These are phyloP conservation scores for Drosophila subobscura DNA, from an alignment of 1,140 invertebrate genomes.

Conservation along the genomic window DNA sequence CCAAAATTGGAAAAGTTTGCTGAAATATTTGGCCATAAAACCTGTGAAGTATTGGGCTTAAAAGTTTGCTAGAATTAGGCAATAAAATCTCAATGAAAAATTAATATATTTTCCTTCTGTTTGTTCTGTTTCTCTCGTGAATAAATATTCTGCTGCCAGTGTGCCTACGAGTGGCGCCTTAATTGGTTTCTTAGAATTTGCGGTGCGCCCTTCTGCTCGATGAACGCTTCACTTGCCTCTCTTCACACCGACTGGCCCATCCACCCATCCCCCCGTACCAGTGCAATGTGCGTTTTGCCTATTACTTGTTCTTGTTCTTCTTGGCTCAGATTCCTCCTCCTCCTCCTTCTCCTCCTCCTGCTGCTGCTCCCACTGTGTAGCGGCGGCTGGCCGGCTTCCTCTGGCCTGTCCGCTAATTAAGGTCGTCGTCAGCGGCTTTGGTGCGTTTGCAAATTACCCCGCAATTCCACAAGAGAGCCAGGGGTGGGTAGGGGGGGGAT, in stretches of 20 bases:
- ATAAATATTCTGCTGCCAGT: constrained; percentile 12
- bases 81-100: too few relatives aligned
- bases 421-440: constrained; percentile 67
- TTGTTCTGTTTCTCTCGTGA: not conserved
- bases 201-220: constrained; percentile 53
- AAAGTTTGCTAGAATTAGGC: too few relatives aligned
- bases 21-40: not conserved
- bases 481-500: constrained; percentile 5
- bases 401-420: constrained; percentile 66
- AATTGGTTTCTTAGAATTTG: constrained; percentile 75
- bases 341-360: constrained; percentile 9
- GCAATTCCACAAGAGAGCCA: constrained; percentile 50
- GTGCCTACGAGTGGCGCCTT: constrained; percentile 56
- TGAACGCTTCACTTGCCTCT: constrained; percentile 36
- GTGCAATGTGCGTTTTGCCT: constrained; percentile 66
- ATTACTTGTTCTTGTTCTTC: constrained; percentile 56
- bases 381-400: constrained; percentile 8
- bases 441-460: constrained; percentile 80
- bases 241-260: constrained; percentile 3
- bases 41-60: too few relatives aligned
- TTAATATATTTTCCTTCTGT: not conserved
- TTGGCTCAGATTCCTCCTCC: constrained; percentile 26
- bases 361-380: not conserved
- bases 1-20: constrained; percentile 15
- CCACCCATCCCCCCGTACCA: not conserved